phyloP scores from a whole-genome alignment of 2,113 vertebrate species.

The Pelusios castaneus region DNA sequence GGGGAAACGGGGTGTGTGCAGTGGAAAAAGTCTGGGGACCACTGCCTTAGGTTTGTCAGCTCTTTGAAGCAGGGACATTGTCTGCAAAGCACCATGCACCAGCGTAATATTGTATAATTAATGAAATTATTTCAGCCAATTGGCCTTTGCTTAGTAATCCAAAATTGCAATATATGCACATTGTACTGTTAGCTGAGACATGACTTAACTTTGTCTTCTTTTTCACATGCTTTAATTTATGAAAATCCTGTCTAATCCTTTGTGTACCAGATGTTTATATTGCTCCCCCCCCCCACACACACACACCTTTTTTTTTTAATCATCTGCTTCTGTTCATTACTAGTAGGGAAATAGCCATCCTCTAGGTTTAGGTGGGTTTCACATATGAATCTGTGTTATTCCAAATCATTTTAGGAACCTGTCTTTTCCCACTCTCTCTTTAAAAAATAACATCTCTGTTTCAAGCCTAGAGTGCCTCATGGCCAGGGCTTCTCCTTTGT shows the following conservation, averaged over 20 bases:
- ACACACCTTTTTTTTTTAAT: no score
- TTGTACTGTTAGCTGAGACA: neutral
- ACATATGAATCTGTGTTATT: conserved; percentile 14
- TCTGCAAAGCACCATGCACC: neutral
- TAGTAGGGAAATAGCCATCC: neutral
- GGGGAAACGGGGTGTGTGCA: no score
- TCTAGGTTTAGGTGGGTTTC: neutral
- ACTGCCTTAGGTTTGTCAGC: neutral
- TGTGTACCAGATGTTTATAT: neutral
- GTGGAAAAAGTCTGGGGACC: no score
- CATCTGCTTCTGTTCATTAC: neutral
- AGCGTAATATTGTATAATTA: neutral
- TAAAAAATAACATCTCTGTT: conserved; percentile 29
- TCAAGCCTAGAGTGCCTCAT: conserved; percentile 10
- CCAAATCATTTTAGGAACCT: conserved; percentile 20
- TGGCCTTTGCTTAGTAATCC: neutral
- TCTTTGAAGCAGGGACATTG: neutral
- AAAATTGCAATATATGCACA: neutral
- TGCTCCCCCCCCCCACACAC: no score
- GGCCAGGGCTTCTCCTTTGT: neutral
- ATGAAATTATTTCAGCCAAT: neutral
- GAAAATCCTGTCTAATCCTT: neutral
- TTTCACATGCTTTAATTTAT: neutral
- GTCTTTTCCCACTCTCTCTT: conserved; percentile 18
- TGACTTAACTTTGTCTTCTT: neutral